Evolutionary conservation across 2,888 invertebrate genomes (phyloP).

Genomic region (Aporophyla nigra): DNA sequence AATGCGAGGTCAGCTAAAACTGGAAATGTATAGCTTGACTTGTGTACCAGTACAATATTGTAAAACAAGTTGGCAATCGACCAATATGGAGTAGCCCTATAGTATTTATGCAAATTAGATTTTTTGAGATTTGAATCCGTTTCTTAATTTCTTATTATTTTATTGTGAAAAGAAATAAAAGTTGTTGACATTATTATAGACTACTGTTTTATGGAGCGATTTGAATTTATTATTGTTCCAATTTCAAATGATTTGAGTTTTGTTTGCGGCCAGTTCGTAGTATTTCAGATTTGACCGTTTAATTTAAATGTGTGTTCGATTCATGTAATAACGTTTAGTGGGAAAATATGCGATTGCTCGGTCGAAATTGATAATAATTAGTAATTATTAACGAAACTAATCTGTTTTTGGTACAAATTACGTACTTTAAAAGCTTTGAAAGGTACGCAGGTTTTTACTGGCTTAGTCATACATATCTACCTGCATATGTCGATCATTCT

Average conservation of each 20-base stretch:
- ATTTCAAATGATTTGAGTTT: conserved; percentile 60
- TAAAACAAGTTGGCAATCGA: neutral
- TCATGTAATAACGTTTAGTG: conserved; percentile 27
- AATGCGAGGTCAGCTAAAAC: no score
- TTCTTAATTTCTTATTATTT: conserved; percentile 66
- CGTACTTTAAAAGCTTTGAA: neutral
- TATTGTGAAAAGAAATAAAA: conserved; percentile 72
- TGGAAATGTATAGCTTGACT: no score
- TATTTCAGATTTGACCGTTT: conserved; percentile 30
- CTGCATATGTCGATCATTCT: no score
- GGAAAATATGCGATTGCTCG: conserved; percentile 26
- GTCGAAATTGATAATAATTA: conserved; percentile 15
- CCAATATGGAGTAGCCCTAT: conserved; percentile 41
- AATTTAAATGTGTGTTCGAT: conserved; percentile 42
- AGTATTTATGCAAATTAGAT: conserved; percentile 65
- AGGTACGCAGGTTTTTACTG: no score
- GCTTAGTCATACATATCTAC: no score
- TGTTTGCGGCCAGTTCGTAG: conserved; percentile 50
- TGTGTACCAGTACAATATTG: no score
- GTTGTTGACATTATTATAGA: conserved; percentile 73
- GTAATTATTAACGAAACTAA: conserved; percentile 15
- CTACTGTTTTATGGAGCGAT: conserved; percentile 75
- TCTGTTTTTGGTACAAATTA: conserved; percentile 14
- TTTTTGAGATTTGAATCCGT: conserved; percentile 72
- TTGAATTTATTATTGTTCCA: conserved; percentile 62